phyloP scores from a whole-genome alignment of 2,113 vertebrate genomes.

The Tapirus terrestris region DNA sequence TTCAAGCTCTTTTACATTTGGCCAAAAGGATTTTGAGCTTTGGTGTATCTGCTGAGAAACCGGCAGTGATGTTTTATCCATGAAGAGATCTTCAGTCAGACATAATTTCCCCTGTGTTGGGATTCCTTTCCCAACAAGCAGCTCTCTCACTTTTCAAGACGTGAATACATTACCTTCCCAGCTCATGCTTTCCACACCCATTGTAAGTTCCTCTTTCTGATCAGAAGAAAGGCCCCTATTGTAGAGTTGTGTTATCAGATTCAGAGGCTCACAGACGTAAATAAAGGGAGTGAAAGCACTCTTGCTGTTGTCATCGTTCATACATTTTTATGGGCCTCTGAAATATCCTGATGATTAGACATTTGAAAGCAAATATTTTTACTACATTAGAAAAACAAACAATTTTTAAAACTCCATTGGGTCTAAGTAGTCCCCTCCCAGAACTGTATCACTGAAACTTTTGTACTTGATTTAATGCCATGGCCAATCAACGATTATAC shows the following conservation, averaged over 20 bases:
- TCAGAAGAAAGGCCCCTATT: conserved; percentile 64
- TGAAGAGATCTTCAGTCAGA: neutral
- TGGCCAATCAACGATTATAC: neutral
- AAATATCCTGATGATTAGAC: conserved; percentile 65
- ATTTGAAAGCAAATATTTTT: conserved; percentile 76
- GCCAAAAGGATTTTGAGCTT: neutral
- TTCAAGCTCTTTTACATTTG: neutral
- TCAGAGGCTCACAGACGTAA: conserved; percentile 12
- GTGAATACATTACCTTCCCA: neutral
- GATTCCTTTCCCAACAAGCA: neutral
- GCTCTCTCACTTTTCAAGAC: neutral
- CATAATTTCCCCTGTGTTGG: neutral
- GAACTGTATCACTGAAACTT: neutral
- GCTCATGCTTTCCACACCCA: neutral
- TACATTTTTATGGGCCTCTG: conserved; percentile 71
- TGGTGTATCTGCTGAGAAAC: neutral
- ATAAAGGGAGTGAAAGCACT: conserved; percentile 49
- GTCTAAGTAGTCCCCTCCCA: conserved; percentile 22
- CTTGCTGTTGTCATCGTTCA: conserved; percentile 44
- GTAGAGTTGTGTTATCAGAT: conserved; percentile 64
- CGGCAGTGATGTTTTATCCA: neutral
- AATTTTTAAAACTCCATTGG: conserved; percentile 41
- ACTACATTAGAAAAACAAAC: conserved; percentile 59
- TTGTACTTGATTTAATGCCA: conserved; percentile 9
- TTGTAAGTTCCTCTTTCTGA: neutral